Conservation (phyloP, 2,888 invertebrate species). For the Sycophila texana region DNA sequence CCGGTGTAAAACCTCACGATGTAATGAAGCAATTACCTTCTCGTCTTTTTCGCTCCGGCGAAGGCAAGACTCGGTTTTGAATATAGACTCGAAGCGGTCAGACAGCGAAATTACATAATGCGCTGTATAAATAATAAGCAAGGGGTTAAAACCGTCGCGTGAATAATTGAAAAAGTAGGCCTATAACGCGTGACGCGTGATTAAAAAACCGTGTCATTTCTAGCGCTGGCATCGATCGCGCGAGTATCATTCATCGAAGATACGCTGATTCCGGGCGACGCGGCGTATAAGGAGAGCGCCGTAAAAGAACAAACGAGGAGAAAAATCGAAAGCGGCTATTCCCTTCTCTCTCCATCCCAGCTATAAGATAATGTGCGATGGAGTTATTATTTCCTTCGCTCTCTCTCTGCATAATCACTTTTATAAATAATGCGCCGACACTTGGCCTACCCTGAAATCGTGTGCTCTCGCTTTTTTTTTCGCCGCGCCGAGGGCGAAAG, state of each 20-base stretch:
- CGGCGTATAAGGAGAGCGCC: neutral
- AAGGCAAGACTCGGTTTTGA: no score
- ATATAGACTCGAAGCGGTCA: no score
- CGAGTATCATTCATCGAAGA: neutral
- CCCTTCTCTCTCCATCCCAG: neutral
- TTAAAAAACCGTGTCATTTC: neutral
- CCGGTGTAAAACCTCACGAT: no score
- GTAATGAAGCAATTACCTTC: no score
- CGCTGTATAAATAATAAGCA: constrained; percentile 10
- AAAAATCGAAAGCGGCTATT: constrained; percentile 36
- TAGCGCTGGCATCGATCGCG: neutral
- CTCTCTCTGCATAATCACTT: neutral
- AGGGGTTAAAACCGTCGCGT: neutral
- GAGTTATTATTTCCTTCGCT: constrained; percentile 34
- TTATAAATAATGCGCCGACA: constrained; percentile 33
- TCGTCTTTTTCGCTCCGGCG: no score
- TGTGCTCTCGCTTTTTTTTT: neutral
- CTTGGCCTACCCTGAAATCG: neutral
- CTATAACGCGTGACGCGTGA: no score
- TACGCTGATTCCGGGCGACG: neutral
- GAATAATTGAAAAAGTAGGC: no score
- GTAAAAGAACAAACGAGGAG: constrained; percentile 27
- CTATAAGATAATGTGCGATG: constrained; percentile 54
- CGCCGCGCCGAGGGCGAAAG: neutral
- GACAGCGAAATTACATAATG: neutral